Evolutionary conservation across 2,888 invertebrate genomes (phyloP).

Genomic region (Caprella mutica): DNA sequence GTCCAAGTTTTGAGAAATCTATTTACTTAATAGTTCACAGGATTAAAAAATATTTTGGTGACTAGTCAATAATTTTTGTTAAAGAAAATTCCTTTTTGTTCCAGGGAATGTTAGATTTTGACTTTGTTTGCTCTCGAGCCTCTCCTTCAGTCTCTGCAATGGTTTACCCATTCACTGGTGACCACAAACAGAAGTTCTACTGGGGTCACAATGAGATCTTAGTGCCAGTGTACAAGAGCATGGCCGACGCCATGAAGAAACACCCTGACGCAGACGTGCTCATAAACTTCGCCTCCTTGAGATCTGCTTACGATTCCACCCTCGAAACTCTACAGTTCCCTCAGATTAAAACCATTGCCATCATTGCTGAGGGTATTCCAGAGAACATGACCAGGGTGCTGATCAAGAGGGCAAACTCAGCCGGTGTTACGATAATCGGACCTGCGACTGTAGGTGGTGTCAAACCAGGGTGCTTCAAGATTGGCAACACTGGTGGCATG

Average conservation of each 20-base stretch:
- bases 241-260: slow-evolving; percentile 90
- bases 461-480: slow-evolving; percentile 97
- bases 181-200: slow-evolving; percentile 98
- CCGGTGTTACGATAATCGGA: slow-evolving; percentile 77
- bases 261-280: slow-evolving; percentile 90
- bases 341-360: slow-evolving; percentile 85
- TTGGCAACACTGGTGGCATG: slow-evolving; percentile 99
- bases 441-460: slow-evolving; percentile 96
- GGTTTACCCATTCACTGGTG: slow-evolving; percentile 95
- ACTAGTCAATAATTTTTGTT: background rate
- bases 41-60: background rate
- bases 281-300: slow-evolving; percentile 92
- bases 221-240: slow-evolving; percentile 87
- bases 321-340: slow-evolving; percentile 86
- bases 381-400: slow-evolving; percentile 95
- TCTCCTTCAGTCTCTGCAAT: slow-evolving; percentile 65
- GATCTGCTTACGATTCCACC: slow-evolving; percentile 94
- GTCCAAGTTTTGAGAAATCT: background rate
- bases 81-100: slow-evolving; percentile 15
- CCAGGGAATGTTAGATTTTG: slow-evolving; percentile 87
- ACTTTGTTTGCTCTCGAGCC: slow-evolving; percentile 74
- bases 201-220: slow-evolving; percentile 98
- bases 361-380: slow-evolving; percentile 98
- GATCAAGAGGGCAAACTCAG: slow-evolving; percentile 68
- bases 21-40: too few relatives aligned